phyloP scores from a whole-genome alignment of 1,140 invertebrate genomes.

The Ostrea denselamellosa region DNA sequence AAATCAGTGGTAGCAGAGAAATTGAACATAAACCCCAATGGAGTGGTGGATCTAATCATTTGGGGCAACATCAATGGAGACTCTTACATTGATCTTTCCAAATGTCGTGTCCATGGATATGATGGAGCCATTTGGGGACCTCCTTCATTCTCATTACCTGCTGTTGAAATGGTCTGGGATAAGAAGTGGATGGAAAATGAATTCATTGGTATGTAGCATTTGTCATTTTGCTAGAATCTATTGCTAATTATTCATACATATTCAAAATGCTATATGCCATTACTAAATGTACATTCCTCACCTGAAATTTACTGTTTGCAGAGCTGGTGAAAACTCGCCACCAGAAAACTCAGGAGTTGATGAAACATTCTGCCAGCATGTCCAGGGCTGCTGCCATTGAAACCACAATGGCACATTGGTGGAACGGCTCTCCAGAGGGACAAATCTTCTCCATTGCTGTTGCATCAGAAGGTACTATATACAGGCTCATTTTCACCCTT shows the following conservation, averaged over 20 bases:
- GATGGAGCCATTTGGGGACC: slow-evolving; percentile 77
- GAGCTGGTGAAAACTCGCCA: slow-evolving; percentile 63
- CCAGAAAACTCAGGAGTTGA: slow-evolving; percentile 52
- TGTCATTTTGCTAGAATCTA: neutral
- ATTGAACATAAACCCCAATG: slow-evolving; percentile 73
- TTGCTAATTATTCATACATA: neutral
- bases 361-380: slow-evolving; percentile 62
- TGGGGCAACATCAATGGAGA: slow-evolving; percentile 76
- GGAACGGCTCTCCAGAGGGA: slow-evolving; percentile 68
- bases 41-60: slow-evolving; percentile 74
- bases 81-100: slow-evolving; percentile 69
- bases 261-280: too few relatives aligned
- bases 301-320: neutral
- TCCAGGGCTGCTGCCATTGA: slow-evolving; percentile 67
- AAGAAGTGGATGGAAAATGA: slow-evolving; percentile 75
- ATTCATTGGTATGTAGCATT: slow-evolving; percentile 49
- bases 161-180: slow-evolving; percentile 73
- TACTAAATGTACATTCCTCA: too few relatives aligned
- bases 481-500: too few relatives aligned
- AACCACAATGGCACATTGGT: slow-evolving; percentile 72
- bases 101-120: slow-evolving; percentile 71
- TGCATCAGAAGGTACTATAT: slow-evolving; percentile 69
- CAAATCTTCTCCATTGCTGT: slow-evolving; percentile 75
- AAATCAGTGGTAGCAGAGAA: slow-evolving; percentile 74
- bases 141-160: slow-evolving; percentile 72